These are phyloP conservation scores for Artibeus jamaicensis DNA, from an alignment of 2,797 vertebrate species.

Conservation along the genomic window DNA sequence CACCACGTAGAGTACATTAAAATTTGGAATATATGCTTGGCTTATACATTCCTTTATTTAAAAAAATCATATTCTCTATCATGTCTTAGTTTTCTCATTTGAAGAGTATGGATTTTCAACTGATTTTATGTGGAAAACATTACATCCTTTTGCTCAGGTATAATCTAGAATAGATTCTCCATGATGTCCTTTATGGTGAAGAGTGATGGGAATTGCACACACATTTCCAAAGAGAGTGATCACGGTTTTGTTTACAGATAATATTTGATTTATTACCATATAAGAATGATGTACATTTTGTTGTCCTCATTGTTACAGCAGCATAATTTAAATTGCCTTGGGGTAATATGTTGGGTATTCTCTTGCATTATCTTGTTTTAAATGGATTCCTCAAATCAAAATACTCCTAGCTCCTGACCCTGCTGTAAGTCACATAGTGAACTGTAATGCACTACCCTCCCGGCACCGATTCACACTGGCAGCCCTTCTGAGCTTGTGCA, in stretches of 20 bases:
- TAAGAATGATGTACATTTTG: background rate
- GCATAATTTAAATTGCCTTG: background rate
- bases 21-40: conserved; percentile 32
- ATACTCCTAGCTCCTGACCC: background rate
- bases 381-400: background rate
- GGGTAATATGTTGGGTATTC: background rate
- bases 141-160: background rate
- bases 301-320: background rate
- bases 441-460: background rate
- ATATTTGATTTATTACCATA: conserved; percentile 12
- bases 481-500: background rate
- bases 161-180: background rate
- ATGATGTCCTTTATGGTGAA: background rate
- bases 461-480: background rate
- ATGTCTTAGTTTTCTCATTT: background rate
- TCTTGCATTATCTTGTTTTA: background rate
- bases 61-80: background rate
- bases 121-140: background rate
- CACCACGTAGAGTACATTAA: background rate
- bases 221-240: background rate
- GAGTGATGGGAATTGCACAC: background rate
- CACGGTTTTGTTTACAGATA: background rate
- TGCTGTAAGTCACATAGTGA: background rate
- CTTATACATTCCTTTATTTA: background rate
- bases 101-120: conserved; percentile 4